phyloP scores from a whole-genome alignment of 2,113 vertebrate genomes.

The Orientallactaga bullata region DNA sequence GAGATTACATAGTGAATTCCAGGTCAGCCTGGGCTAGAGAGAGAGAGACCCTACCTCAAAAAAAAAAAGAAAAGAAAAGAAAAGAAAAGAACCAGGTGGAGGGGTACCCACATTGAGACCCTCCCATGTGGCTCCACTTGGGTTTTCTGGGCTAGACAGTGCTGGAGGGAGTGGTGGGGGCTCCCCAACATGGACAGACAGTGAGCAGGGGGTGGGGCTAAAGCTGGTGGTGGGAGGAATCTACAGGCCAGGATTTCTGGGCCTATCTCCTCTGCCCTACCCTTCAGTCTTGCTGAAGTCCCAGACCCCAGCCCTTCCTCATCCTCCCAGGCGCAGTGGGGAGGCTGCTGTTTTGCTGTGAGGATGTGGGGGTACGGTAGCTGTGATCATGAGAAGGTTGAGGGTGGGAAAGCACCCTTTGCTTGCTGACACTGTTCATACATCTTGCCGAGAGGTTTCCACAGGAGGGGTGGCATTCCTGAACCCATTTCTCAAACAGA shows the following conservation, averaged over 20 bases:
- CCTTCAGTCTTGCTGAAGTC: too few species aligned
- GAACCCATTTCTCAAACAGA: not conserved
- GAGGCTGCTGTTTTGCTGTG: not conserved
- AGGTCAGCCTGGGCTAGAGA: too few species aligned
- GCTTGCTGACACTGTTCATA: fast-evolving
- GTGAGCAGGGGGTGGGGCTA: not conserved
- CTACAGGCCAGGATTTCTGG: not conserved
- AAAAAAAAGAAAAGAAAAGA: too few species aligned
- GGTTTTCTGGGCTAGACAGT: not conserved
- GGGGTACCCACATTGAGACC: not conserved
- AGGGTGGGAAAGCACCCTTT: not conserved
- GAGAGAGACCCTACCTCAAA: too few species aligned
- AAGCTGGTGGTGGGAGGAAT: not conserved
- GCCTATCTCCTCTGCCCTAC: not conserved
- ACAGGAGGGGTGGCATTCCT: not conserved
- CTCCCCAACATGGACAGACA: not conserved
- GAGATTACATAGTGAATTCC: too few species aligned
- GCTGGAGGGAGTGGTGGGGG: not conserved
- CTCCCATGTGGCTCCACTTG: not conserved
- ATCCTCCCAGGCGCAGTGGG: not conserved
- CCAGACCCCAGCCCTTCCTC: not conserved
- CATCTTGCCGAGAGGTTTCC: not conserved
- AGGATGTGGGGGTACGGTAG: not conserved
- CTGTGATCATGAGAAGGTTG: not conserved
- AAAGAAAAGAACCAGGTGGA: not conserved